These are phyloP conservation scores for Halocynthia aurantium DNA, from an alignment of 23 tunicate species.

Conservation along the genomic window DNA sequence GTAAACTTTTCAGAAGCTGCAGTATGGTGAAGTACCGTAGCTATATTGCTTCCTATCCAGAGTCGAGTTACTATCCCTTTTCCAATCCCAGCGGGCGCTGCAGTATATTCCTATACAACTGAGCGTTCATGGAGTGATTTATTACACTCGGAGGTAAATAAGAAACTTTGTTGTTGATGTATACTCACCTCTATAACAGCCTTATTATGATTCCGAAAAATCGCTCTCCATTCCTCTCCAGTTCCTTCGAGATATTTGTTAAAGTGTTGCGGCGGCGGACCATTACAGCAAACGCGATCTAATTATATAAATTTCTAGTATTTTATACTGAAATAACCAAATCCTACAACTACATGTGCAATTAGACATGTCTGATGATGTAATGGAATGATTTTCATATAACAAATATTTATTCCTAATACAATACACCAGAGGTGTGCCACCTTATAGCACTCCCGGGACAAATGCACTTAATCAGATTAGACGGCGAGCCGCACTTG, in stretches of 20 bases:
- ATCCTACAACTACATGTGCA: background rate
- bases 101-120: too few species aligned
- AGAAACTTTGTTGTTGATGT: too few species aligned
- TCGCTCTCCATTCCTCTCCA: background rate
- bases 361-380: background rate
- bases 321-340: too few species aligned
- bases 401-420: background rate
- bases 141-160: too few species aligned
- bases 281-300: background rate
- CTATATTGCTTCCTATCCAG: too few species aligned
- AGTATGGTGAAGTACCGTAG: too few species aligned
- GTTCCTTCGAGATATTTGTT: conserved; percentile 1
- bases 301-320: background rate
- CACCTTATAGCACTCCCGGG: background rate
- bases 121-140: too few species aligned
- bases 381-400: background rate
- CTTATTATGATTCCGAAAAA: conserved; percentile 18
- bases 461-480: background rate
- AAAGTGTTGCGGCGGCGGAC: background rate
- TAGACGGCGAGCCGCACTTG: background rate
- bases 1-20: too few species aligned
- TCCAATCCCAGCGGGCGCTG: too few species aligned
- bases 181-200: background rate
- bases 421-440: background rate
- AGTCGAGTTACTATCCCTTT: too few species aligned